phyloP scores from a whole-genome alignment of 2,113 vertebrate species.

The Neolamprologus longior region DNA sequence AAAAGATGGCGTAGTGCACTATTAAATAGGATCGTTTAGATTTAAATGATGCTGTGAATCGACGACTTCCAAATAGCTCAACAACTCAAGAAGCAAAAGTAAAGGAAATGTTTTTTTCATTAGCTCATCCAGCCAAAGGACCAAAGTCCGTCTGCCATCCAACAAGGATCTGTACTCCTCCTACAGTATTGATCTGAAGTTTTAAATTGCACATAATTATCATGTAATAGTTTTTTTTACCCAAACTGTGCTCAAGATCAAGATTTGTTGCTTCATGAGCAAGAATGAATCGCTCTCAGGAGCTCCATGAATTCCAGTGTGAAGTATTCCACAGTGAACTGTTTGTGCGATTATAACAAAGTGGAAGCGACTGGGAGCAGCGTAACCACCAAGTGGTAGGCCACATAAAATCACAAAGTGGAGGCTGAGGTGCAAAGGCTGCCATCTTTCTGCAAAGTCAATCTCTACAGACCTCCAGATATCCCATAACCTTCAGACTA shows the following conservation, averaged over 20 bases:
- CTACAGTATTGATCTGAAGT: neutral
- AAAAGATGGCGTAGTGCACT: neutral
- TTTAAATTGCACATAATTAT: neutral
- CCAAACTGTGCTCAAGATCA: neutral
- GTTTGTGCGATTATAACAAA: neutral
- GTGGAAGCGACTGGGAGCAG: neutral
- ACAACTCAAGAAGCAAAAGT: neutral
- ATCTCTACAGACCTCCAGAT: neutral
- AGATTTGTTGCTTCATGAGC: neutral
- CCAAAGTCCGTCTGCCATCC: neutral
- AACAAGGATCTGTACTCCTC: neutral
- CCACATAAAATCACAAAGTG: neutral
- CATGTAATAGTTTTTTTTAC: neutral
- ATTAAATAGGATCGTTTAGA: neutral
- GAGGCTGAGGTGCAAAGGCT: neutral
- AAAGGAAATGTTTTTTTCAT: neutral
- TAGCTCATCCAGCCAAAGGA: neutral
- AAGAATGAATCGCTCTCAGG: neutral
- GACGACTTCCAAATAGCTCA: fast-evolving
- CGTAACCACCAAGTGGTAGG: neutral
- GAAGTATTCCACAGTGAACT: neutral
- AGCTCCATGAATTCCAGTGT: neutral
- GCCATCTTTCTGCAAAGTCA: neutral
- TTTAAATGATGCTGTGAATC: neutral
- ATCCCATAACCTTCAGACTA: neutral